Base-by-base conservation (phyloP, 2,797 vertebrate species). In the Epinephelus malabaricus region DNA sequence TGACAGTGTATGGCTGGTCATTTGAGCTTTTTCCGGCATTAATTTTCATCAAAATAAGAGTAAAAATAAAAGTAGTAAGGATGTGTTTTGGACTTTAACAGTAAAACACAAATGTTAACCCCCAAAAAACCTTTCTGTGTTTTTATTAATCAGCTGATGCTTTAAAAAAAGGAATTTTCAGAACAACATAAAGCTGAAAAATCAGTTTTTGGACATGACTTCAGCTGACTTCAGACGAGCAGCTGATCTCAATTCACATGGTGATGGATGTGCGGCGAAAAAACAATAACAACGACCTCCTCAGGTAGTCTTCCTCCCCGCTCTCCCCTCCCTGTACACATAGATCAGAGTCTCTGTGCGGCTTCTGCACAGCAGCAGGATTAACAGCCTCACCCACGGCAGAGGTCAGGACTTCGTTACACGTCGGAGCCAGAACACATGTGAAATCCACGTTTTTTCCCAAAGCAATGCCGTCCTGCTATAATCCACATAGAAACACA, bases 391-490 rank as follows among this genome's bases (percentile, higher is more conserved):
- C 51, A 25, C 58, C 75, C 67, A 25, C 23, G 2, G 63, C 58
- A 84, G 84, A 85, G 75, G 83, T 86, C 84, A 79, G 74, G 63
- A 66, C 64, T 68, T 62, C 23, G 61, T 83, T 78, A 55, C 66
- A 51, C 1, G 49, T 6, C 55, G 60, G 23, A 75, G 53, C 66
- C 78, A 54, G 62, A 75, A 68, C 86, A 87, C 83, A 83, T 82
- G 81, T 79, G 75, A 86, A 61, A 73, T 30, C 50, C 81, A 71
- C 64, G 10, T 81, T 85, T 83, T 34, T 38, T 23, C 65, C 1
- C 40, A 15, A 23, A 60, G 66, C 56, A 47, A 56, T 21, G 63
- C 54, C 2, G 60, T 82, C 45, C 51, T 40, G 0, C 21, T 51
- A 27, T 10, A 19, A 61, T 68, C 68, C 53, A 14, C 21, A 34